Base-by-base conservation (phyloP, 1,140 invertebrate species). In the Micrasema longulum region DNA sequence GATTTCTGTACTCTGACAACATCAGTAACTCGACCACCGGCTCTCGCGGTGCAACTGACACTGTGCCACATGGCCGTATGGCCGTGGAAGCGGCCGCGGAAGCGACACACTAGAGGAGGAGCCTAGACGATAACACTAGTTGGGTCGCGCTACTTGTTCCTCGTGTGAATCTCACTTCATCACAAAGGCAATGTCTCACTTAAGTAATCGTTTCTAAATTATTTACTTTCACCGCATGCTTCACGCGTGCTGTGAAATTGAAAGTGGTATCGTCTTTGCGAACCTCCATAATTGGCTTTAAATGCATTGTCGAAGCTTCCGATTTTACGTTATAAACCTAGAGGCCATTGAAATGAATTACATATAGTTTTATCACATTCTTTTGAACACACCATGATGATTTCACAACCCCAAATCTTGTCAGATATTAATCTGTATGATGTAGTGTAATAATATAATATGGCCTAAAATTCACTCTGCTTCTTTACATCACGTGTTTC, bases 241-340 rank as follows among this genome's bases (percentile, higher is more conserved):
- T 48, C 45, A 16, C n/a, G 11, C 36, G 22, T 57, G 38, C 22
- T 50, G 67, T 23, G 41, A 60, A 31, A 16, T 35, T 64, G 31
- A 35, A 70, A 76, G 74, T 76, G 74, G 74, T 76, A 76, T 76
- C 74, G 74, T 73, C 74, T 76, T 76, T 76, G 74, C 71, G 68
- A 71, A 76, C 74, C 74, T 76, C 74, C 71, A 73, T 52, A 73
- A 71, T 76, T 71, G 74, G 65, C 73, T 75, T 67, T 71, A 69
- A 47, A 66, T 60, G 38, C 55, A 53, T 67, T 60, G 55, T 60
- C 55, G 22, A 64, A 48, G 60, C 60, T 48, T 64, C 43, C 23
- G 60, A 63, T 45, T 63, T 22, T 64, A 35, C 10, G 11, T 18
- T n/a, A 11, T 47, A 47, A 47, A 31, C 20, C 20, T 6, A 55